Evolutionary conservation across 2,888 invertebrate species (phyloP).

Genomic region (Oscheius onirici): DNA sequence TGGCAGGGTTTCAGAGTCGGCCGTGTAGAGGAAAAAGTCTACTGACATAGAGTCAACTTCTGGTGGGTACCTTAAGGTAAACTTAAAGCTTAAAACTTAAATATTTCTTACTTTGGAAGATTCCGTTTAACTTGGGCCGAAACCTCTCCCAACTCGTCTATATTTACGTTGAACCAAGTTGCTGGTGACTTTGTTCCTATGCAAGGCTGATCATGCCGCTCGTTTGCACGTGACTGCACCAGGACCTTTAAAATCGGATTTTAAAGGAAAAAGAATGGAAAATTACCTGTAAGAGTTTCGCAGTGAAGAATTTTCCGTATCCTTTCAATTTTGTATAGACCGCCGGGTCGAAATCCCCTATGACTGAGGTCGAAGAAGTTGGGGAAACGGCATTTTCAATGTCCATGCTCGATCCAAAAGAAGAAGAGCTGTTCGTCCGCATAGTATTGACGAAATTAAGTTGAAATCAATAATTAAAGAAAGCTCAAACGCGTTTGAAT

Average conservation of each 20-base stretch:
- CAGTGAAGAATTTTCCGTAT: conserved; percentile 30
- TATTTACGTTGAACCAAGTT: conserved; percentile 40
- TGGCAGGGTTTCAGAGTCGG: conserved; percentile 39
- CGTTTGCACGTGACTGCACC: conserved; percentile 36
- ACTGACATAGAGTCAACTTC: conserved; percentile 32
- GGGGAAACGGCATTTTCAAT: conserved; percentile 27
- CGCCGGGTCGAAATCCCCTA: neutral
- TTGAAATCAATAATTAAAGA: neutral
- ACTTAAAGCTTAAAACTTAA: neutral
- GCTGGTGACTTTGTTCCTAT: neutral
- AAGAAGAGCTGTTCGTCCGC: conserved; percentile 30
- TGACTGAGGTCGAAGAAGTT: conserved; percentile 6
- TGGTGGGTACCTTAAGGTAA: conserved; percentile 37
- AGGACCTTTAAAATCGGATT: conserved; percentile 19
- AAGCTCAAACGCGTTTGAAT: neutral
- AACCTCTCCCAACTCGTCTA: conserved; percentile 41
- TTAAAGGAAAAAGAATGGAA: neutral
- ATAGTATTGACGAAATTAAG: conserved; percentile 6
- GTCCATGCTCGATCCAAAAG: conserved; percentile 22
- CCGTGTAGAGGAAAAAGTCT: conserved; percentile 46
- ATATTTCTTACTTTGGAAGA: conserved; percentile 23
- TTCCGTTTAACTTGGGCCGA: conserved; percentile 38
- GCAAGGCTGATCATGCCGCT: conserved; percentile 35
- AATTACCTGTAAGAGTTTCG: conserved; percentile 23
- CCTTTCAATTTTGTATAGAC: conserved; percentile 1